phyloP scores from a whole-genome alignment of 2,888 invertebrate genomes.

The Tetheella fluctuosa region DNA sequence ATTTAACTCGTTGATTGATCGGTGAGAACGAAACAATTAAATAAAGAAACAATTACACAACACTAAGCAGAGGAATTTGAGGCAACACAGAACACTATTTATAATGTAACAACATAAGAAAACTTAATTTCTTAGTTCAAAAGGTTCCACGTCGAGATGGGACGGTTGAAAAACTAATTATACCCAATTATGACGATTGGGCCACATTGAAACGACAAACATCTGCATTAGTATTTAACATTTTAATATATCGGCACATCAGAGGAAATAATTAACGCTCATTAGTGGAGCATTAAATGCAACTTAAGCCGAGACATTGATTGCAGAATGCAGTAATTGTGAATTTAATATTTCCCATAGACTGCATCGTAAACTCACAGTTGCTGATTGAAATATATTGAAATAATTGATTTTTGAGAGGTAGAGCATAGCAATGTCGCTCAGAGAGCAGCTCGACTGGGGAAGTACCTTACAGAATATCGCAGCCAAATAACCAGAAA shows the following conservation, averaged over 20 bases:
- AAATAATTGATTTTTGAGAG: too few species aligned
- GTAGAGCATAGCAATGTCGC: too few species aligned
- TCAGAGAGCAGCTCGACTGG: too few species aligned
- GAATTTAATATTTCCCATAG: constrained; percentile 21
- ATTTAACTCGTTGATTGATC: constrained; percentile 41
- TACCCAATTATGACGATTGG: constrained; percentile 52
- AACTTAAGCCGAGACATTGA: constrained; percentile 32
- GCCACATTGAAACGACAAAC: constrained; percentile 40
- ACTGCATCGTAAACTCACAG: not conserved
- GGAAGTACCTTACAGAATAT: too few species aligned
- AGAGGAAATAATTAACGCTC: constrained; percentile 62
- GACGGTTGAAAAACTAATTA: constrained; percentile 52
- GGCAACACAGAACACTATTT: too few species aligned
- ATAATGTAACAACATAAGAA: constrained; percentile 15
- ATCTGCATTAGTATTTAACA: constrained; percentile 47
- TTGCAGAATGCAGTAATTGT: constrained; percentile 28
- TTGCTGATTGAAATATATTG: not conserved
- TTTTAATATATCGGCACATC: constrained; percentile 50
- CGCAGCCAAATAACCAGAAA: too few species aligned
- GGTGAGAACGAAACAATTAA: constrained; percentile 27
- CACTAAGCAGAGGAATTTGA: not conserved
- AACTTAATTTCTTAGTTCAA: constrained; percentile 35
- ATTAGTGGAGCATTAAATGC: constrained; percentile 51
- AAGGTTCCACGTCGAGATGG: constrained; percentile 38
- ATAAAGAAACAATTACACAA: constrained; percentile 17